Evolutionary conservation across 2,797 vertebrate species (phyloP).

Genomic region (Basileuterus tristriatus): DNA sequence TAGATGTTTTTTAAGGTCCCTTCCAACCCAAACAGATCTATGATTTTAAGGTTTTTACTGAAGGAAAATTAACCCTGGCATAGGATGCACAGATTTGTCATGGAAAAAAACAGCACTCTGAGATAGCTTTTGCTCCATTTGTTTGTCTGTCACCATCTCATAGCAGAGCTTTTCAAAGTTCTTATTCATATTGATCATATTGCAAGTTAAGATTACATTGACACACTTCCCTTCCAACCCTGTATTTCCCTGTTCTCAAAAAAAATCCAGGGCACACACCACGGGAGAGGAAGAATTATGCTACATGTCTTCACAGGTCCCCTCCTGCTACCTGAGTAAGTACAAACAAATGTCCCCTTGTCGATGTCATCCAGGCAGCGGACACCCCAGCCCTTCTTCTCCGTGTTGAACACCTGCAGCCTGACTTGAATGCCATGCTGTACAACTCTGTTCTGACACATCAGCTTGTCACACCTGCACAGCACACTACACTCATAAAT

Average conservation of each 20-base stretch:
- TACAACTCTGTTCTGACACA: conserved; percentile 92
- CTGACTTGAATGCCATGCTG: conserved; percentile 89
- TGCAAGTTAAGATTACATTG: not conserved
- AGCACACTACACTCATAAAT: conserved; percentile 90
- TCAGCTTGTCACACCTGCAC: conserved; percentile 83
- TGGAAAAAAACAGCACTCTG: not conserved
- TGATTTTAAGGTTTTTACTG: not conserved
- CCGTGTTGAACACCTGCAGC: conserved; percentile 89
- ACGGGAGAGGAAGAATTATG: not conserved
- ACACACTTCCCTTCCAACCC: not conserved
- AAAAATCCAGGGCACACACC: not conserved
- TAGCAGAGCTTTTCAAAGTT: not conserved
- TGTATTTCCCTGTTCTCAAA: not conserved
- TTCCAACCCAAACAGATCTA: not conserved
- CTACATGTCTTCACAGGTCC: not conserved
- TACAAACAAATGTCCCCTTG: conserved; percentile 89
- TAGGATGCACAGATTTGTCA: not conserved
- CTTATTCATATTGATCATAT: not conserved
- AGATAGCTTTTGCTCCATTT: not conserved
- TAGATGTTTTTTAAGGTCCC: not conserved
- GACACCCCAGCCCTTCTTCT: conserved; percentile 88
- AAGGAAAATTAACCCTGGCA: not conserved
- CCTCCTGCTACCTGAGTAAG: conserved; percentile 84
- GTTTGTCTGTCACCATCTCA: not conserved
- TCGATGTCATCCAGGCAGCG: conserved; percentile 93